Evolutionary conservation across 2,797 vertebrate genomes (phyloP), one percentile per base, ranked within the genome.

Genomic region (Acanthopagrus latus): DNA sequence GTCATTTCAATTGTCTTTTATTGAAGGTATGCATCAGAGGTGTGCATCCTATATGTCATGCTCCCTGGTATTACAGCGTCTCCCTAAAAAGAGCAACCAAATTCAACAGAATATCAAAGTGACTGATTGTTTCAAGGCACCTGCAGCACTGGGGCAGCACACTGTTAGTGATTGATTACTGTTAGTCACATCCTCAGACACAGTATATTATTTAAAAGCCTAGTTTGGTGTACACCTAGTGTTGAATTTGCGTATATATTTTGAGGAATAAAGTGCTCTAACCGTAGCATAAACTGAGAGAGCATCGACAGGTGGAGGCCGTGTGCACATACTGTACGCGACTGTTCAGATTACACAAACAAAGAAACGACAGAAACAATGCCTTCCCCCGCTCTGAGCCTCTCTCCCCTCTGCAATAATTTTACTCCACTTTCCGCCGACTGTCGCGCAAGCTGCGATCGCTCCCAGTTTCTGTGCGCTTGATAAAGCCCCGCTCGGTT

Each of bases 1-100:
- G 91, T 93, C 90, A 87, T 92, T 91, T 92, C 85, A 87, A 87
- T 94, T 91, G 89, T 94, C 79, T 93, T 88, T 91, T 93, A 92
- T 92, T 90, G 89, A 86, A 86, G 85, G 76, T 79, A 82, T 89
- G 82, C 86, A 86, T 92, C 89, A 86, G 82, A 87, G 83, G 68
- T 83, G 66, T 83, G 74, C 72, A 71, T 88, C 68, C 70, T 79
- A 73, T 84, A 59, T 75, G 82, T 81, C 76, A 81, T 56, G 86
- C 78, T 79, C 25, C 17, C 52, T 54, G 20, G 59, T 73, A 81
- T 89, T 84, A 90, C 70, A 81, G 70, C 33, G n/a, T 80, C 62
- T 74, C 77, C 64, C 72, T 85, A 81, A 89, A 79, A 78, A 66
- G 70, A 80, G 48, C 20, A 1, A 59, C 64, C 68, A 38, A 25